These are phyloP conservation scores for Cottus gobio DNA, from an alignment of 2,113 vertebrate species.

Conservation along the genomic window DNA sequence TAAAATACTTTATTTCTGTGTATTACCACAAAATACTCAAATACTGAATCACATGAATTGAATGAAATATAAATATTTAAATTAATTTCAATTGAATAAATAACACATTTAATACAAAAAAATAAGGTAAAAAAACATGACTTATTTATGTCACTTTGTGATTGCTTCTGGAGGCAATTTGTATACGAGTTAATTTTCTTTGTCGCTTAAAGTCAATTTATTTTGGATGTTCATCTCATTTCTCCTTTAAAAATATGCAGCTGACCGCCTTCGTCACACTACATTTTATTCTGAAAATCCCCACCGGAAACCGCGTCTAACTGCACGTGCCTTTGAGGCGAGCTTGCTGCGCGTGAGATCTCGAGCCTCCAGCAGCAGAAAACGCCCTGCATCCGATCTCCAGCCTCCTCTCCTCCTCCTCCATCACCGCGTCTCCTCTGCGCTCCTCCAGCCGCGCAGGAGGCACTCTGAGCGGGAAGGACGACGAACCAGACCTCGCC, in stretches of 20 bases:
- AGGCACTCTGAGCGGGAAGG: slow-evolving; percentile 13
- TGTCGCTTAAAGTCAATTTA: background rate
- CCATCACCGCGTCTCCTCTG: slow-evolving; percentile 33
- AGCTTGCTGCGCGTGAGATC: background rate
- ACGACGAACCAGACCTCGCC: background rate
- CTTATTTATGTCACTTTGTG: too few species aligned
- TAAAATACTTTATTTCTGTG: background rate
- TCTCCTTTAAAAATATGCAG: too few species aligned
- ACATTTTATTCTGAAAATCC: slow-evolving; percentile 45
- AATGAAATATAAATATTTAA: background rate
- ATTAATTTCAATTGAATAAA: background rate
- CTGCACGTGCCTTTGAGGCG: background rate
- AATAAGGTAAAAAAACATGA: background rate
- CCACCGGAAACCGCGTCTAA: background rate
- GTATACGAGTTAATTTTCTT: too few species aligned
- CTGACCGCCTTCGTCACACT: background rate
- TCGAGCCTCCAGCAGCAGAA: slow-evolving; percentile 33
- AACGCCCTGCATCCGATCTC: slow-evolving; percentile 55
- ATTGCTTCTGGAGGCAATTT: background rate
- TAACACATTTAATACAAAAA: too few species aligned
- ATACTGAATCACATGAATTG: background rate
- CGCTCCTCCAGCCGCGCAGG: slow-evolving; percentile 36
- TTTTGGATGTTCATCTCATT: background rate
- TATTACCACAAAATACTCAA: background rate
- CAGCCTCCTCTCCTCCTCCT: background rate